Conservation (phyloP, 1,140 invertebrate genomes). For the Plodia interpunctella region DNA sequence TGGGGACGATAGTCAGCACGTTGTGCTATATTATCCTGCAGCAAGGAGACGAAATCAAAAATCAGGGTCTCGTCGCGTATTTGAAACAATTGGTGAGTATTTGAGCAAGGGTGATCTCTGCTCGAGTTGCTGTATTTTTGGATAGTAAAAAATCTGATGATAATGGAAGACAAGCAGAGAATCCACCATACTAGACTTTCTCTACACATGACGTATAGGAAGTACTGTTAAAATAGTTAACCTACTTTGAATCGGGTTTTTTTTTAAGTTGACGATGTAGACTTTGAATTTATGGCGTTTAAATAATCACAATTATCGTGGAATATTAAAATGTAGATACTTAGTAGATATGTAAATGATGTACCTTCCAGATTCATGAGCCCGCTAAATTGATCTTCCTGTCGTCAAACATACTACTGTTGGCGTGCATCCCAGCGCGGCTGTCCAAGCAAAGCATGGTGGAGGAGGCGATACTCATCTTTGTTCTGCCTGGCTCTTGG, state of each 20-base stretch:
- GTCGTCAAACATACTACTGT: slow-evolving; percentile 93
- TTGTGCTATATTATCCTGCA: slow-evolving; percentile 93
- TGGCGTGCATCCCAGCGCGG: slow-evolving; percentile 94
- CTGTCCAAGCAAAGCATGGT: slow-evolving; percentile 83
- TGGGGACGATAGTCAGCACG: slow-evolving; percentile 90
- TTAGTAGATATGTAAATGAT: no score
- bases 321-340: no score
- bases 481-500: slow-evolving; percentile 97
- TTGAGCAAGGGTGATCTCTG: not conserved
- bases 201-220: no score
- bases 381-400: slow-evolving; percentile 97
- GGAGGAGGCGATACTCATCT: slow-evolving; percentile 94
- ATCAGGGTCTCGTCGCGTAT: slow-evolving; percentile 94
- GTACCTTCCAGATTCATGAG: slow-evolving; percentile 87
- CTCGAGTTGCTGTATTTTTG: no score
- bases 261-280: no score
- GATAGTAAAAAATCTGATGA: no score
- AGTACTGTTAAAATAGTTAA: no score
- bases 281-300: no score
- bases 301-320: no score
- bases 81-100: slow-evolving; percentile 91
- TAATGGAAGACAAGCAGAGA: no score
- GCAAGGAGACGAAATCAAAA: slow-evolving; percentile 94
- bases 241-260: no score
- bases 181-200: no score